Percentiles rank a stretch among this genome's conserved stretches.
These are phyloP conservation scores for Brachyhypopomus occidentalis DNA, from an alignment of 2,113 vertebrate genomes.

Conservation along the genomic window DNA sequence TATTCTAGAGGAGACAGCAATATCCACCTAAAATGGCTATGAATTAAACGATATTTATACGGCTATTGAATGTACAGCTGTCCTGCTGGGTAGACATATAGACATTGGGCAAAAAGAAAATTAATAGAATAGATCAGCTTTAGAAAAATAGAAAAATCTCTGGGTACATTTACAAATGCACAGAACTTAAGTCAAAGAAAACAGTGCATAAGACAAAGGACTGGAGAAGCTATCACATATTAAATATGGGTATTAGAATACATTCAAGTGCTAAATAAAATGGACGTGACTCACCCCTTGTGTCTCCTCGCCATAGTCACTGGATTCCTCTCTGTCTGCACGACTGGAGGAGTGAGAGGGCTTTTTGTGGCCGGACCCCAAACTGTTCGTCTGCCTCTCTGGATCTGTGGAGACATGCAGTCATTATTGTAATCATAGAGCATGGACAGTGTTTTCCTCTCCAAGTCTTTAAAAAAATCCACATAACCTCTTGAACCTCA, in stretches of 20 bases:
- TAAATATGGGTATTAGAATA: neutral
- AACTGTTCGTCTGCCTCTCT: slow-evolving; percentile 73
- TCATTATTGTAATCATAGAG: neutral
- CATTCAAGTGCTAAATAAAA: neutral
- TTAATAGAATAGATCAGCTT: neutral
- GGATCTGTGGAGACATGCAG: slow-evolving; percentile 67
- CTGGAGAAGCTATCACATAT: too few relatives aligned
- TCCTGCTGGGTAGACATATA: neutral
- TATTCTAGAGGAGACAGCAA: slow-evolving; percentile 21
- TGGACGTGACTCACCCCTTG: slow-evolving; percentile 64
- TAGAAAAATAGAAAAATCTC: neutral
- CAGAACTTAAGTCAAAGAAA: neutral
- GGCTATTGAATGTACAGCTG: neutral
- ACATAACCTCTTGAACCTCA: neutral
- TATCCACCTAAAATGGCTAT: slow-evolving; percentile 30
- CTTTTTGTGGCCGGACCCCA: slow-evolving; percentile 58
- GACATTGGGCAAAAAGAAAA: neutral
- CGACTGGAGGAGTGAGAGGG: slow-evolving; percentile 30
- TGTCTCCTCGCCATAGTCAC: slow-evolving; percentile 78
- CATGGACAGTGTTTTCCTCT: neutral
- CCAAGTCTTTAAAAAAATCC: neutral
- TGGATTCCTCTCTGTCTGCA: slow-evolving; percentile 71
- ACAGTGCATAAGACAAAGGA: neutral
- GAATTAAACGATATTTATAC: slow-evolving; percentile 34
- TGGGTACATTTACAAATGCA: neutral